Conservation (phyloP, 2,888 invertebrate genomes). For the Drosophila meridionalis region DNA sequence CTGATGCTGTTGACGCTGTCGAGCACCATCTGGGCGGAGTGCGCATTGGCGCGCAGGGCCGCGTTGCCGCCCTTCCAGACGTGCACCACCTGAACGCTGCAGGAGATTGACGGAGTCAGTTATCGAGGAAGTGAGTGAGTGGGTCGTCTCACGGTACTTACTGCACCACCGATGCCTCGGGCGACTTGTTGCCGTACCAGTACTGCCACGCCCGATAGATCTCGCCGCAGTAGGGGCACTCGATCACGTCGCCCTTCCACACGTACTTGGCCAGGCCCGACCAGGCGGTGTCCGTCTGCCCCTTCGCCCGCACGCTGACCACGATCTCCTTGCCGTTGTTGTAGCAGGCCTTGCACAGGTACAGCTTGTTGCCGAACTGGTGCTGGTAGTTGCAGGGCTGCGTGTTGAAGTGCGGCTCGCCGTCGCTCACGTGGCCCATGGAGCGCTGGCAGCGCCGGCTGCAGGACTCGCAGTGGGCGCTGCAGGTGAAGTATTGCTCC, state of each 20-base stretch:
- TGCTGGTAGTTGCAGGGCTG: conserved; percentile 88
- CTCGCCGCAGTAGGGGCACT: conserved; percentile 88
- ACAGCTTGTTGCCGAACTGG: conserved; percentile 90
- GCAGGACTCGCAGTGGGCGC: conserved; percentile 90
- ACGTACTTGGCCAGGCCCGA: conserved; percentile 90
- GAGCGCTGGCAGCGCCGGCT: conserved; percentile 87
- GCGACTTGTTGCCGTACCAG: conserved; percentile 92
- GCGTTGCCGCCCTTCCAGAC: conserved; percentile 88
- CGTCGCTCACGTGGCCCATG: conserved; percentile 89
- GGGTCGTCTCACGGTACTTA: conserved; percentile 35
- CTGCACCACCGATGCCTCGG: conserved; percentile 88
- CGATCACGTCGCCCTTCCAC: conserved; percentile 92
- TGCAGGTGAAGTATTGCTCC: conserved; percentile 92
- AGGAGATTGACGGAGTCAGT: neutral
- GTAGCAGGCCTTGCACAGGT: conserved; percentile 88
- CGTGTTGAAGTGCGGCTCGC: conserved; percentile 86
- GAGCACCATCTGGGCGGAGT: conserved; percentile 88
- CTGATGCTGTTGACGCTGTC: conserved; percentile 88
- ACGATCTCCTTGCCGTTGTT: conserved; percentile 86
- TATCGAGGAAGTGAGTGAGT: neutral
- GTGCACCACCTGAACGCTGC: conserved; percentile 88
- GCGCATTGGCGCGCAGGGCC: conserved; percentile 85
- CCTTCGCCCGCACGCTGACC: conserved; percentile 77
- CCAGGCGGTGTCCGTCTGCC: conserved; percentile 86
- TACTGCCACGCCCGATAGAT: conserved; percentile 89